Evolutionary conservation across 2,888 invertebrate genomes (phyloP).

Genomic region (Drosophila acutilabella): DNA sequence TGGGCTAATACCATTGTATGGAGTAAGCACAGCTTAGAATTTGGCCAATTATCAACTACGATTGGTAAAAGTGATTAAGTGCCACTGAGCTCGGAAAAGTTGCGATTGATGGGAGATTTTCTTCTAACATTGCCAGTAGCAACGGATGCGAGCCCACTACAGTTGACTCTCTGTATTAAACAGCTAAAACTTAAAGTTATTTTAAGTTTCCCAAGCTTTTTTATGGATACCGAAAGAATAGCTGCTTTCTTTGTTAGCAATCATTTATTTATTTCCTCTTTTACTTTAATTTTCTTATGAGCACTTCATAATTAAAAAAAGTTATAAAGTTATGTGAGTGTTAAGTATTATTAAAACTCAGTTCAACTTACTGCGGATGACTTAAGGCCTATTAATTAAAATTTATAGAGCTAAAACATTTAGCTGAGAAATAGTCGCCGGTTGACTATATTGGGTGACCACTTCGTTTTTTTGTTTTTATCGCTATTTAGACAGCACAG

Average conservation of each 20-base stretch:
- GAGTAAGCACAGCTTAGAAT: constrained; percentile 11
- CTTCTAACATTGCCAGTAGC: neutral
- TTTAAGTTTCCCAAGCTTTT: no score
- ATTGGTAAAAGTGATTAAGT: neutral
- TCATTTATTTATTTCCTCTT: no score
- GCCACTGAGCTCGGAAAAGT: neutral
- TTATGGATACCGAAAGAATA: no score
- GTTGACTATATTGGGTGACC: constrained; percentile 25
- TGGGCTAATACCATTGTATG: constrained; percentile 1
- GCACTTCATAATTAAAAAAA: no score
- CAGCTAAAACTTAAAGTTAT: no score
- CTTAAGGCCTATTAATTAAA: neutral
- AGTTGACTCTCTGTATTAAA: no score
- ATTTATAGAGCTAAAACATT: neutral
- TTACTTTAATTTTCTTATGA: no score
- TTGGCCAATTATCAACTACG: constrained; percentile 26
- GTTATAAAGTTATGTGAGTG: no score
- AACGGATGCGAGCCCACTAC: neutral
- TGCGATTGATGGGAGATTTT: neutral
- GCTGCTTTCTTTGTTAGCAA: no score
- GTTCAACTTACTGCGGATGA: neutral
- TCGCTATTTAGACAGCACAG: constrained; percentile 9
- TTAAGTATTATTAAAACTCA: no score
- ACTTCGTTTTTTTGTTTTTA: neutral
- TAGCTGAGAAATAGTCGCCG: constrained; percentile 5